These are phyloP conservation scores for Physella acuta DNA, from an alignment of 1,140 invertebrate species.

Conservation along the genomic window DNA sequence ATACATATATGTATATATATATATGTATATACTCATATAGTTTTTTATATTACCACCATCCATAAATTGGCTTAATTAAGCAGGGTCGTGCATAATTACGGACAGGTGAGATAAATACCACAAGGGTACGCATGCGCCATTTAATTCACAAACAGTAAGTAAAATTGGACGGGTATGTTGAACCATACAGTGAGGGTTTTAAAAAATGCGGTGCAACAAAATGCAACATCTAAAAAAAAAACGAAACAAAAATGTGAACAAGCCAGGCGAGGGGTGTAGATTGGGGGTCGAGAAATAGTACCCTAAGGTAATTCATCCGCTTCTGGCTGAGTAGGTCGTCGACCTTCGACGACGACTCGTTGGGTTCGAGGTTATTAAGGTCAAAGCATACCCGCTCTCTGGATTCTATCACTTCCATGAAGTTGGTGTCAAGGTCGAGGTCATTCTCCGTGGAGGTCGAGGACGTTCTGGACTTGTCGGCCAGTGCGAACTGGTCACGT, in stretches of 20 bases:
- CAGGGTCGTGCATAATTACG: no score
- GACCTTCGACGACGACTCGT: not conserved
- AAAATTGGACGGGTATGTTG: not conserved
- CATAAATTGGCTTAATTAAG: no score
- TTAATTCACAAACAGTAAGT: no score
- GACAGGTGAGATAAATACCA: no score
- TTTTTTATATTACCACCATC: no score
- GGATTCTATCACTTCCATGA: conserved; percentile 5
- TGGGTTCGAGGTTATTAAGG: not conserved
- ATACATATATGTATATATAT: no score
- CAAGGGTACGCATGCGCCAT: no score
- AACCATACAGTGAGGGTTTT: not conserved
- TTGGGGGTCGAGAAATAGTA: not conserved
- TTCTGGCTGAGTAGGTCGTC: not conserved
- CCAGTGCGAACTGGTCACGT: conserved; percentile 23
- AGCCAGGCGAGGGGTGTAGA: not conserved
- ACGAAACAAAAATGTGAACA: not conserved
- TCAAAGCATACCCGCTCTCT: conserved; percentile 19
- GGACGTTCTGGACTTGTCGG: conserved; percentile 2
- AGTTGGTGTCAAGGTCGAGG: conserved; percentile 15
- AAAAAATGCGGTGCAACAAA: no score
- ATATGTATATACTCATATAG: no score
- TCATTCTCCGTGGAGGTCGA: conserved; percentile 21
- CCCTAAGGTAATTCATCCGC: not conserved
- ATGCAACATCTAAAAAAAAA: not conserved